Evolutionary conservation across 2,113 vertebrate species (phyloP), one percentile per base, ranked within the genome.

Genomic region (Odontophorus gujanensis): DNA sequence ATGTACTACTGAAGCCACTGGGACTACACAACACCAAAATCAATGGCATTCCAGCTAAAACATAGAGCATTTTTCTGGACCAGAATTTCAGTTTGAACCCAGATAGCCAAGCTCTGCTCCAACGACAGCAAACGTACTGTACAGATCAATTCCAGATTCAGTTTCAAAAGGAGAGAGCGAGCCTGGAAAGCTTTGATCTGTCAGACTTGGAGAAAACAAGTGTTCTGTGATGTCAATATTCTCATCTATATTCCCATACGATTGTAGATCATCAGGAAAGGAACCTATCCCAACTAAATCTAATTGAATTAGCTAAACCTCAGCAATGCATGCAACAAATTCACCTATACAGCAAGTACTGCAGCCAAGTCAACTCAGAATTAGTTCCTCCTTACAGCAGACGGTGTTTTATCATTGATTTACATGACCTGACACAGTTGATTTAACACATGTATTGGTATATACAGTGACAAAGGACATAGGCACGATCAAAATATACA

Each of bases 131-230:
- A 85, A 87, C 58, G 45, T 1, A 3, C 14, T 79, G 73, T 8
- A 34, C 2, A 7, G 50, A 82, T 72, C 66, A 50, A 87, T 83
- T 43, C 71, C 3, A 6, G 40, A 47, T 25, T 90, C 22, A 4
- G 16, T 90, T 92, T 92, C 53, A 85, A 89, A 92, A 69, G 19
- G 21, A 69, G 79, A 89, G 68, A 74, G 32, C 50, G 1, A 40
- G 9, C 15, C 32, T 63, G 2, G 2, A 63, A 77, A 91, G 47
- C 63, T 91, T 92, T 93, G 71, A 91, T 57, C 38, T 67, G 13
- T 9, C 7, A 34, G 50, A 77, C 40, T 26, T 47, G 67, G 45
- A 66, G 34, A 72, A 94, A 85, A 80, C 36, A 62, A 43, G 13
- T 47, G 36, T 87, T 73, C 71, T 10, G 0, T 17, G 51, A 21